These are phyloP conservation scores for Athalia rosae DNA, from an alignment of 2,888 invertebrate species.

Conservation along the genomic window DNA sequence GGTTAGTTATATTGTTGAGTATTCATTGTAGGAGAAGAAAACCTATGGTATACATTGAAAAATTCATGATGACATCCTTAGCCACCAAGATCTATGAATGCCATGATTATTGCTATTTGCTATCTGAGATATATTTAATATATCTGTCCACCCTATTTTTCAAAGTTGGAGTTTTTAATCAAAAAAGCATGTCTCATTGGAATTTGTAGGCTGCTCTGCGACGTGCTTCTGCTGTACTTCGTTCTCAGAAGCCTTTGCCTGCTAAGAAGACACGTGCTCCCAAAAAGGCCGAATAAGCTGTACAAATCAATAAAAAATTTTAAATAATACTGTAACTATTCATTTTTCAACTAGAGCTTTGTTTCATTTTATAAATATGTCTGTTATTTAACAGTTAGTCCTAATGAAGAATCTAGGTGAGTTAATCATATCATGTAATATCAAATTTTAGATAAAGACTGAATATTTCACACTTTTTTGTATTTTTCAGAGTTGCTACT, in stretches of 20 bases:
- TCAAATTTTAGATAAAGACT: slow-evolving; percentile 52
- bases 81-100: slow-evolving; percentile 61
- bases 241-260: slow-evolving; percentile 91
- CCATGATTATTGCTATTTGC: slow-evolving; percentile 60
- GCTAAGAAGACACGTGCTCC: slow-evolving; percentile 86
- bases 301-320: slow-evolving; percentile 62
- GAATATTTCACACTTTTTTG: too few relatives aligned
- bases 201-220: slow-evolving; percentile 87
- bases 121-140: slow-evolving; percentile 54
- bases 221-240: slow-evolving; percentile 93
- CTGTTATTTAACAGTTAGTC: background rate
- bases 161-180: background rate
- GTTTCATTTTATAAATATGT: background rate
- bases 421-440: slow-evolving; percentile 45
- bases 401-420: slow-evolving; percentile 4
- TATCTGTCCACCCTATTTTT: background rate
- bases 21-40: background rate
- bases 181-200: slow-evolving; percentile 41
- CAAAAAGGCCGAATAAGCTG: slow-evolving; percentile 87
- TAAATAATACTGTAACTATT: slow-evolving; percentile 37
- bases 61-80: slow-evolving; percentile 53
- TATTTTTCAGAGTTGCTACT: too few relatives aligned
- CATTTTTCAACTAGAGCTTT: slow-evolving; percentile 17
- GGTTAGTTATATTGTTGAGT: slow-evolving; percentile 72
- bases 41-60: background rate